Evolutionary conservation across 2,797 vertebrate genomes (phyloP).

Genomic region (Crocodylus rhombifer): DNA sequence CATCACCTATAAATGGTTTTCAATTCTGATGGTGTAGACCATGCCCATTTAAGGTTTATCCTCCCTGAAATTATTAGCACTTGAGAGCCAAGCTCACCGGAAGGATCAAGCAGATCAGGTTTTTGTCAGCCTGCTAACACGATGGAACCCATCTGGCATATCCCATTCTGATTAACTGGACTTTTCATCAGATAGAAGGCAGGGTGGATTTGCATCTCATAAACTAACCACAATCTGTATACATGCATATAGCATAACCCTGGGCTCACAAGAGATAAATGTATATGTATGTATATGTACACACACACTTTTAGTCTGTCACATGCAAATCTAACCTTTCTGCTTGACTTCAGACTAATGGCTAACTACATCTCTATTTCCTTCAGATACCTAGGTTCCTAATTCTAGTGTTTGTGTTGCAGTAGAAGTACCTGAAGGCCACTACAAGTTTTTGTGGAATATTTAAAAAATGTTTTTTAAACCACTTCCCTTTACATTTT

Average conservation of each 20-base stretch:
- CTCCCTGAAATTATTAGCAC: background rate
- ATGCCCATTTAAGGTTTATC: background rate
- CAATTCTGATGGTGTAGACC: background rate
- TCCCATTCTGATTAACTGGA: slow-evolving; percentile 13
- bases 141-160: slow-evolving; percentile 55
- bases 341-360: background rate
- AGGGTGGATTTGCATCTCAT: too few species aligned
- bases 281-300: too few species aligned
- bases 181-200: background rate
- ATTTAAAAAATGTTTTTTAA: background rate
- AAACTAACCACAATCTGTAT: too few species aligned
- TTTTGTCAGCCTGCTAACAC: slow-evolving; percentile 17
- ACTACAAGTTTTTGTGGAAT: background rate
- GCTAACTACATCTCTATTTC: too few species aligned
- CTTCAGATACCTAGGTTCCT: background rate
- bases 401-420: background rate
- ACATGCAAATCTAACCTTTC: too few species aligned
- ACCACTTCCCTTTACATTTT: background rate
- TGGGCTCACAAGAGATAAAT: too few species aligned
- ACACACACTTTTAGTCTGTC: too few species aligned
- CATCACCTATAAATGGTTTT: background rate
- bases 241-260: too few species aligned
- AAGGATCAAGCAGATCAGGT: slow-evolving; percentile 28
- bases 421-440: background rate
- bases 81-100: background rate